Percentiles rank a stretch among this genome's conserved stretches.
These are phyloP conservation scores for Cyclargus thomasi DNA, from an alignment of 1,140 invertebrate genomes.

Conservation along the genomic window DNA sequence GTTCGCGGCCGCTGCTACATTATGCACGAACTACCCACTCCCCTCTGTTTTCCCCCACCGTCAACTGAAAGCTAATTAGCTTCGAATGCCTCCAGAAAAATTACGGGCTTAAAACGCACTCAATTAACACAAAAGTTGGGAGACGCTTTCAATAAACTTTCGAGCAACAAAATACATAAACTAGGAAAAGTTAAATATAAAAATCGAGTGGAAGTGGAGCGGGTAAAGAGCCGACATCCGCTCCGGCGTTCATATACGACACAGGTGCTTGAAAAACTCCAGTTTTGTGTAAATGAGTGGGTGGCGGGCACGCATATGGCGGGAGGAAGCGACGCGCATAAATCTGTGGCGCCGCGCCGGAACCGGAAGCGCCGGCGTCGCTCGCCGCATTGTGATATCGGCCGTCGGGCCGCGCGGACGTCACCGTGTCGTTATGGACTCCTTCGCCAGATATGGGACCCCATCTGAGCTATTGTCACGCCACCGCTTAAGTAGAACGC, in stretches of 20 bases:
- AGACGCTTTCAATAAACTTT: constrained; percentile 5
- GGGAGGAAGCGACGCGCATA: constrained; percentile 69
- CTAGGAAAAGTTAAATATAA: constrained; percentile 15
- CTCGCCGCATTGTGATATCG: constrained; percentile 71
- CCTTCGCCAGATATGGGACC: constrained; percentile 54
- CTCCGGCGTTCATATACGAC: constrained; percentile 44
- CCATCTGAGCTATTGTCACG: constrained; percentile 56
- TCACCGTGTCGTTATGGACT: constrained; percentile 65
- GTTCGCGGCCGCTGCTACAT: constrained; percentile 55
- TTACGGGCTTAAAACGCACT: not conserved
- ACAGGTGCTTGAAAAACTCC: constrained; percentile 71
- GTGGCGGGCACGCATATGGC: constrained; percentile 61
- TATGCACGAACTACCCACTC: constrained; percentile 34
- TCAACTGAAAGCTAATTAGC: constrained; percentile 23
- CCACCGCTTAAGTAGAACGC: constrained; percentile 32
- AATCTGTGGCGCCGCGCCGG: constrained; percentile 70
- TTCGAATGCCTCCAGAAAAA: constrained; percentile 12
- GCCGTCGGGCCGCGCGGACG: constrained; percentile 61
- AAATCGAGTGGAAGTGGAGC: constrained; percentile 23
- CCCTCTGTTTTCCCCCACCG: constrained; percentile 43
- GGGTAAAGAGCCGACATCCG: constrained; percentile 48
- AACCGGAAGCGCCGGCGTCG: constrained; percentile 67
- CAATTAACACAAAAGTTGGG: not conserved
- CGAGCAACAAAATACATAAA: constrained; percentile 4
- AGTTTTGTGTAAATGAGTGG: constrained; percentile 69